A percentile compares a stretch with the other conserved stretches of the same genome.
These are phyloP conservation scores for Danio aesculapii DNA, from an alignment of 2,797 vertebrate species.

Conservation along the genomic window DNA sequence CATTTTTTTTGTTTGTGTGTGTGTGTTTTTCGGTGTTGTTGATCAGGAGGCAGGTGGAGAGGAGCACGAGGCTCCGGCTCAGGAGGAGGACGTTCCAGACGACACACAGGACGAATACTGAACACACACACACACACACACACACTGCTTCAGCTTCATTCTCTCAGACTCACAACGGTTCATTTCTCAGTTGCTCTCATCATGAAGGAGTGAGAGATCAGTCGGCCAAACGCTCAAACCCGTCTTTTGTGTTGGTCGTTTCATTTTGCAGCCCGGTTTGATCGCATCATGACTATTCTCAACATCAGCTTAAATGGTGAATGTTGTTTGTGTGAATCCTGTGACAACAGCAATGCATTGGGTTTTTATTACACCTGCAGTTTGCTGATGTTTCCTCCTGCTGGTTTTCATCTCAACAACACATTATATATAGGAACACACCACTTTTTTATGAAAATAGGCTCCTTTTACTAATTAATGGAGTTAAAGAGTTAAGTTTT, in stretches of 20 bases:
- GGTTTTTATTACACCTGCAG: conserved; percentile 9
- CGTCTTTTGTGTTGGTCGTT: conserved; percentile 69
- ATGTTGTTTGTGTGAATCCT: conserved; percentile 79
- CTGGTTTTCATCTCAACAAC: background rate
- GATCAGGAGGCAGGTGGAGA: conserved; percentile 89
- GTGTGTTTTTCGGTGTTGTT: background rate
- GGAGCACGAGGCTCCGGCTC: conserved; percentile 80
- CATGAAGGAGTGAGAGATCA: conserved; percentile 84
- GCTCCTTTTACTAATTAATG: too few species aligned
- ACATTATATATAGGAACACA: too few species aligned
- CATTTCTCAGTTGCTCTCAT: conserved; percentile 75
- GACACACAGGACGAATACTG: conserved; percentile 97
- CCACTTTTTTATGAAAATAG: too few species aligned
- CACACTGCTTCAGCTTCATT: conserved; percentile 42
- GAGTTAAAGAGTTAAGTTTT: too few species aligned
- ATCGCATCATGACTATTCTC: conserved; percentile 49
- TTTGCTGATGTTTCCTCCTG: background rate
- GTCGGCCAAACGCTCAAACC: conserved; percentile 75
- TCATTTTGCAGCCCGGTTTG: conserved; percentile 76
- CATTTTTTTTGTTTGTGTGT: background rate
- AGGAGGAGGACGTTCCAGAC: conserved; percentile 86
- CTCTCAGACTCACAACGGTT: conserved; percentile 60
- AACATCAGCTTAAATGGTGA: conserved; percentile 85
- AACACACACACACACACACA: conserved; percentile 65
- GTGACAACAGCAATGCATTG: conserved; percentile 63